phyloP scores from a whole-genome alignment of 2,797 vertebrate genomes.

The Rhinogobio ventralis region DNA sequence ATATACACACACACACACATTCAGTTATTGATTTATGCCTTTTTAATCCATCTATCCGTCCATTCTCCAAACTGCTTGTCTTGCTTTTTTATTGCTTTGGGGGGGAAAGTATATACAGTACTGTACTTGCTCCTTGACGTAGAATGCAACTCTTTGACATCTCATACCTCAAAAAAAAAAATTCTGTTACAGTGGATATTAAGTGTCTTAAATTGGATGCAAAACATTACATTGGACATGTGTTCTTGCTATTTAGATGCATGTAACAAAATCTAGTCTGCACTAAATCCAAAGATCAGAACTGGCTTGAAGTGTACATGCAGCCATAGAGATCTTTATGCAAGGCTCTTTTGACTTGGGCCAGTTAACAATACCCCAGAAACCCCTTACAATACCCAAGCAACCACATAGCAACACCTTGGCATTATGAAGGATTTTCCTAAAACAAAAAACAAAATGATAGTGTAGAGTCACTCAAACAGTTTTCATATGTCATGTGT shows the following conservation, averaged over 20 bases:
- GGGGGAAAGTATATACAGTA: not conserved
- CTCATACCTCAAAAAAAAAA: not conserved
- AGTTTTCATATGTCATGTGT: not conserved
- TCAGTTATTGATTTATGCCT: not conserved
- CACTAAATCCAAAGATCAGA: not conserved
- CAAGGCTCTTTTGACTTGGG: not conserved
- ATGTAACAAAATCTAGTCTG: not conserved
- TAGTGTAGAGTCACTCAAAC: not conserved
- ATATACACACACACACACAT: too few species aligned
- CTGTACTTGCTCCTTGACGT: not conserved
- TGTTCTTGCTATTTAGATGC: not conserved
- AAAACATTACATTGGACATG: not conserved
- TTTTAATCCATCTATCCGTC: not conserved
- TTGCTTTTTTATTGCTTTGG: not conserved
- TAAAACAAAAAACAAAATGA: not conserved
- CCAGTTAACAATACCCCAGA: not conserved
- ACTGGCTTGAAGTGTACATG: not conserved
- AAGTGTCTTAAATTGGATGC: not conserved
- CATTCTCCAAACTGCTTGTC: not conserved
- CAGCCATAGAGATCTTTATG: not conserved
- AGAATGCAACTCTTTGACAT: not conserved
- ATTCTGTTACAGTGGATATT: not conserved
- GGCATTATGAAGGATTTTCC: not conserved
- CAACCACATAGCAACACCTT: not conserved
- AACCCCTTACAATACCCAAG: not conserved